A percentile compares a stretch with the other conserved stretches of the same genome.
These are phyloP conservation scores for Raillietiella orientalis DNA, from an alignment of 2,888 invertebrate species.

Conservation along the genomic window DNA sequence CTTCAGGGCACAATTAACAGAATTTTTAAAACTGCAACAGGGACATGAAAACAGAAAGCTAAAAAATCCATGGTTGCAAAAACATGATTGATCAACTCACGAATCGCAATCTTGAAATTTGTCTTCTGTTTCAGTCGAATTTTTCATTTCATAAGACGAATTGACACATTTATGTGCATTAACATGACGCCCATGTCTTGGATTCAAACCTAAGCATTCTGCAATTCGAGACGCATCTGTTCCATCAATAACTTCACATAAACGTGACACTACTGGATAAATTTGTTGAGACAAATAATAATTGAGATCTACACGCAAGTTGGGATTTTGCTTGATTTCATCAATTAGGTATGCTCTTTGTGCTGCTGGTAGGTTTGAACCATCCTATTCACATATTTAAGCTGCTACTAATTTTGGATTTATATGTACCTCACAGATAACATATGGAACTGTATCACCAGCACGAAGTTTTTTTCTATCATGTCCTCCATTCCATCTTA, in stretches of 20 bases:
- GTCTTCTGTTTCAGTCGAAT: too few species aligned
- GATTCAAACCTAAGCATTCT: conserved; percentile 44
- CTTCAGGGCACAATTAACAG: too few species aligned
- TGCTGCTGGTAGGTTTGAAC: conserved; percentile 36
- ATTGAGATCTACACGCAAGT: conserved; percentile 24
- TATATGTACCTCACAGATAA: conserved; percentile 64
- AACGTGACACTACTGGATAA: conserved; percentile 74
- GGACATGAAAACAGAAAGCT: background rate
- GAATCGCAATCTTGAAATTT: too few species aligned
- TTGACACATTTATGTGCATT: too few species aligned
- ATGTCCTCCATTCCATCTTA: conserved; percentile 42
- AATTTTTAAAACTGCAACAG: conserved; percentile 3
- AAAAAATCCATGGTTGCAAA: background rate
- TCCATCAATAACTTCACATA: conserved; percentile 83
- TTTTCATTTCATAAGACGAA: too few species aligned
- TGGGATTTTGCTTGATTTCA: conserved; percentile 18
- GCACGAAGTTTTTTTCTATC: conserved; percentile 41
- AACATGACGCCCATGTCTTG: too few species aligned
- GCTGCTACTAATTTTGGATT: too few species aligned
- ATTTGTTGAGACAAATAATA: conserved; percentile 87
- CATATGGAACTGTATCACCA: conserved; percentile 81
- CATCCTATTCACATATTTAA: conserved; percentile 20
- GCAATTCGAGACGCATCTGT: conserved; percentile 70
- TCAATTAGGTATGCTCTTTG: conserved; percentile 83
- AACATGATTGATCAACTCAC: too few species aligned